A percentile compares a stretch with the other conserved stretches of the same genome.
Evolutionary conservation across 2,888 invertebrate genomes (phyloP).

Genomic region (Amiota mariae): DNA sequence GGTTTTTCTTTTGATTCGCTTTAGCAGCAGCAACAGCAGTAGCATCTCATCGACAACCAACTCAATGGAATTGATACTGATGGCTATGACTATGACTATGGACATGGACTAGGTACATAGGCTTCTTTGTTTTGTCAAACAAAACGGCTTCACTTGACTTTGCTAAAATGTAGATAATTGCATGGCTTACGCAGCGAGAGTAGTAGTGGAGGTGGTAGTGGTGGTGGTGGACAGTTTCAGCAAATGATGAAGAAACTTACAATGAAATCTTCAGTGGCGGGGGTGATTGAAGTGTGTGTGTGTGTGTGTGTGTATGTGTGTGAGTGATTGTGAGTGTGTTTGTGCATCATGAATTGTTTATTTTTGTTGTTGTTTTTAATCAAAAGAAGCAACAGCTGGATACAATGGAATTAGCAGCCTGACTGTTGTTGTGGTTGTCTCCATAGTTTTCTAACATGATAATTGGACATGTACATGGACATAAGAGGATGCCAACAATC

Average conservation of each 20-base stretch:
- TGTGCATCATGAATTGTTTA: conserved; percentile 1
- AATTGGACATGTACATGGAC: conserved; percentile 61
- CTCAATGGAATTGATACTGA: not conserved
- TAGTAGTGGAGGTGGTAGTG: no score
- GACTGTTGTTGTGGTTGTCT: conserved; percentile 29
- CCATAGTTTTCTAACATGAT: conserved; percentile 61
- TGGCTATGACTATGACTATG: not conserved
- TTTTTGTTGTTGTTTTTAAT: not conserved
- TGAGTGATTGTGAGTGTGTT: not conserved
- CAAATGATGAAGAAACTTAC: conserved; percentile 14
- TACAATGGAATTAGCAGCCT: not conserved
- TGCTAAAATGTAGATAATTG: conserved; percentile 24
- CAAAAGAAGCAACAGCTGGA: not conserved
- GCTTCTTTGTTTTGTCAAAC: conserved; percentile 11
- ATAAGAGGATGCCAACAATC: conserved; percentile 45
- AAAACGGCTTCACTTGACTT: conserved; percentile 1
- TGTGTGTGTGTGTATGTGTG: no score
- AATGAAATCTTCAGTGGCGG: not conserved
- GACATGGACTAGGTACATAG: not conserved
- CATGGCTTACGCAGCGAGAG: not conserved
- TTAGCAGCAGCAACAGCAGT: conserved; percentile 7
- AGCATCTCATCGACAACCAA: not conserved
- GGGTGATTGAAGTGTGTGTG: no score
- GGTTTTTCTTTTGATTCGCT: conserved; percentile 13
- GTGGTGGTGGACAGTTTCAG: not conserved